Evolutionary conservation across 2,113 vertebrate species (phyloP).

Genomic region (Etheostoma cragini): DNA sequence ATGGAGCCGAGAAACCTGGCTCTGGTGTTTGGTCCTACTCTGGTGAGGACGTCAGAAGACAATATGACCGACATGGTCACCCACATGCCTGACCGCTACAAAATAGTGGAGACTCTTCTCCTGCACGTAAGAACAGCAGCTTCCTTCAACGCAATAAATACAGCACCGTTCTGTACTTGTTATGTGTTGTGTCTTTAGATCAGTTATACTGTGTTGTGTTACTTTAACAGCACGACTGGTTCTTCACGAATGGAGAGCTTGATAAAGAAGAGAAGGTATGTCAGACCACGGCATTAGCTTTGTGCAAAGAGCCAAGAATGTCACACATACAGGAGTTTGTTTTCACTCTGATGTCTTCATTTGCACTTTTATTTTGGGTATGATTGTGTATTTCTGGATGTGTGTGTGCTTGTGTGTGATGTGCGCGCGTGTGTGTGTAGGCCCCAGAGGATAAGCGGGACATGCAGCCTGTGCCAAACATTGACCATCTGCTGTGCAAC

Average conservation of each 20-base stretch:
- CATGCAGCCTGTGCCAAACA: slow-evolving; percentile 91
- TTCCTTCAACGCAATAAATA: neutral
- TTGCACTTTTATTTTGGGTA: neutral
- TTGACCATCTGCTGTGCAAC: slow-evolving; percentile 96
- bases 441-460: slow-evolving; percentile 91
- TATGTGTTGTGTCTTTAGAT: neutral
- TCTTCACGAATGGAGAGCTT: slow-evolving; percentile 89
- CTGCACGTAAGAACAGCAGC: slow-evolving; percentile 86
- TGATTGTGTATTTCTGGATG: neutral
- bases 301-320: neutral
- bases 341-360: neutral
- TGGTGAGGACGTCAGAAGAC: slow-evolving; percentile 96
- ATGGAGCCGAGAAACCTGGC: slow-evolving; percentile 98
- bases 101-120: slow-evolving; percentile 97
- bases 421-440: slow-evolving; percentile 69
- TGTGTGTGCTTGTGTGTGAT: neutral
- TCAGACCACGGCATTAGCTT: neutral
- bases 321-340: neutral
- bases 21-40: slow-evolving; percentile 95
- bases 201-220: slow-evolving; percentile 13
- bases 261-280: slow-evolving; percentile 91
- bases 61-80: slow-evolving; percentile 99
- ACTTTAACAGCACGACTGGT: slow-evolving; percentile 86
- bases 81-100: slow-evolving; percentile 98
- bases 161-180: neutral